Base-by-base conservation (phyloP, 1,140 invertebrate species). In the Leptinotarsa lineolata region DNA sequence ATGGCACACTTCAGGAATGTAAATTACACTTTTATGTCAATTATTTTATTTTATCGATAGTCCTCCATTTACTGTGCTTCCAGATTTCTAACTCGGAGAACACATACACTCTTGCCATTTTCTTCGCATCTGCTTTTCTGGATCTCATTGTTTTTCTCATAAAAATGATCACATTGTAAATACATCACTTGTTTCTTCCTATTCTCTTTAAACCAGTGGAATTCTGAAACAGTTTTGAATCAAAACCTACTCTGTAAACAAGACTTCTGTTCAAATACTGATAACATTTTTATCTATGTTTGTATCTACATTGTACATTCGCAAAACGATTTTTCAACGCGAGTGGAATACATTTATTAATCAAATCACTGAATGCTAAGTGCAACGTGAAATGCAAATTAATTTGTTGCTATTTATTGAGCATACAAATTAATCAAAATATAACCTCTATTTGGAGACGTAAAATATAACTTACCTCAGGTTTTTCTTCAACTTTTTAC, bases 61-160 rank as follows among this genome's bases (percentile, higher is more conserved):
- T 80, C 79, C 81, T 81, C 82, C 82, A 83, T 83, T 83, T 83
- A 76, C 79, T 82, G 63, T 83, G 82, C 68, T 82, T 82, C 80
- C 82, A 82, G 77, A 79, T 80, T 77, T 81, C 80, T 21, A 82
- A 79, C 63, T 81, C 78, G 77, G 63, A 76, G 30, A 70, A 63
- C 45, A 72, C 58, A 59, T 60, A 68, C 67, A 67, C 46, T 72
- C 65, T 77, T 75, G 74, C 76, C 80, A 81, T 79, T 75, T 78
- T 78, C 71, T 63, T 71, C 44, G 30, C 24, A 30, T 67, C 61
- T 64, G 21, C 73, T 70, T 64, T 66, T 58, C 61, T 54, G 20
- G 45, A 24, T 58, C 48, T 70, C 71, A 77, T 78, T 39, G 71
- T 75, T 54, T 71, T 71, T 68, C 59, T 70, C 69, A 68, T 74